Base-by-base conservation (phyloP, 2,888 invertebrate genomes). In the Congeria kusceri region DNA sequence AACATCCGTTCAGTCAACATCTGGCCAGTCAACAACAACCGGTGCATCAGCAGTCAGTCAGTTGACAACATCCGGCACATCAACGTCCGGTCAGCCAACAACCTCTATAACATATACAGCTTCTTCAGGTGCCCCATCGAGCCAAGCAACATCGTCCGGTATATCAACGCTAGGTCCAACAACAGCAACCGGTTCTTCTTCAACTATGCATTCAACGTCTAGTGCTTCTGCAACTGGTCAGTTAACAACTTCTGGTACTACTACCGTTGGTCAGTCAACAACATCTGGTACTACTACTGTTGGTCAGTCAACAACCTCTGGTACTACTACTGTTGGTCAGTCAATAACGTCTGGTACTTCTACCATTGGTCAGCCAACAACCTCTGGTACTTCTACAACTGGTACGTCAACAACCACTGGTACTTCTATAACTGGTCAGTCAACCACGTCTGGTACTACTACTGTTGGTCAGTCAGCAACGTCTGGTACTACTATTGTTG, bases 21-120 rank as follows among this genome's bases (percentile, higher is more conserved):
- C 66, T n/a, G 27, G 20, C 7, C 53, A 66, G 25, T 29, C 32
- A 29, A 44, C 56, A 29, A 11, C 3, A n/a, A 18, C n/a, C 49
- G 56, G 1, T 49, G 62, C 27, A 47, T 29, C 11, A 13, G 39
- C 25, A n/a, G 28, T 32, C 0, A n/a, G 46, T 23, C 27, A 15
- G 47, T n/a, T 59, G n/a, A 29, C 56, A 18, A 18, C 20, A 3
- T 23, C 9, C 20, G 20, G 20, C 20, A 11, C 66, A n/a, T 27
- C 20, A 53, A 56, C 28, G 0, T 49, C 27, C 23, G 67, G 57
- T 23, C 53, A 29, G n/a, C 15, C 64, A 47, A 49, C 64, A 44
- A 49, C 47, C 0, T 7, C 15, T n/a, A 25, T 5, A 1, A 25
- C 25, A n/a, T n/a, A 27, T 18, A 64, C 64, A n/a, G 18, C 47